These are phyloP conservation scores for Drosophila mayri DNA, from an alignment of 1,140 invertebrate genomes.

Conservation along the genomic window DNA sequence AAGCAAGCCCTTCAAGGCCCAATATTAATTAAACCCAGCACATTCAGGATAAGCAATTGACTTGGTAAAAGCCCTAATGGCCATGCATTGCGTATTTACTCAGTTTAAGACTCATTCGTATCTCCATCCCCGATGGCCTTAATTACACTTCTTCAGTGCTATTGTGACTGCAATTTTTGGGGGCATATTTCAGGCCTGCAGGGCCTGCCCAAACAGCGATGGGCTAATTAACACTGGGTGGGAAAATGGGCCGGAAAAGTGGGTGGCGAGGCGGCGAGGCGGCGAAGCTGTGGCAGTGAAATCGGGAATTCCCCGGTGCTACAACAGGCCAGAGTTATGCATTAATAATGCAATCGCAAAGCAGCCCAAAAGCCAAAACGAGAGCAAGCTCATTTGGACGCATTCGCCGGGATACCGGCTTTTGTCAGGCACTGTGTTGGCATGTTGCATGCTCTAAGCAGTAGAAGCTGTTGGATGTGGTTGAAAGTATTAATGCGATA, in stretches of 20 bases:
- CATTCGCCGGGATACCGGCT: constrained; percentile 24
- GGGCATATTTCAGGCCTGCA: constrained; percentile 16
- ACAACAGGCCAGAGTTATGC: constrained; percentile 64
- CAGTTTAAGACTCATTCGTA: constrained; percentile 1
- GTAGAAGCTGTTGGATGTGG: neutral
- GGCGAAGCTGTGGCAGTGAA: constrained; percentile 6
- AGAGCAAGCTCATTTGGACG: constrained; percentile 58
- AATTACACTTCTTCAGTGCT: constrained; percentile 42
- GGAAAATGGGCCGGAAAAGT: neutral
- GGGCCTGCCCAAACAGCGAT: constrained; percentile 50
- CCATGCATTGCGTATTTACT: constrained; percentile 5
- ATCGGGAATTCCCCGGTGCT: constrained; percentile 10
- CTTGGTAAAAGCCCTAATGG: constrained; percentile 26
- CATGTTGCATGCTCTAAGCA: constrained; percentile 51
- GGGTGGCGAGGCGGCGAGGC: neutral
- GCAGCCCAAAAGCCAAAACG: constrained; percentile 45
- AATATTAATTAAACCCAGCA: constrained; percentile 1
- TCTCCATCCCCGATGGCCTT: constrained; percentile 38
- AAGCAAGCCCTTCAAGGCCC: neutral
- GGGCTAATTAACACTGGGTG: constrained; percentile 66
- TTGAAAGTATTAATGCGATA: too few species aligned
- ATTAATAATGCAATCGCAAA: constrained; percentile 70
- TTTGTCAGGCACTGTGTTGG: constrained; percentile 41
- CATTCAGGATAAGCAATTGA: neutral
- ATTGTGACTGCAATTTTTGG: constrained; percentile 36